Conservation (phyloP, 2,113 vertebrate genomes). For the Dasypus novemcinctus region DNA sequence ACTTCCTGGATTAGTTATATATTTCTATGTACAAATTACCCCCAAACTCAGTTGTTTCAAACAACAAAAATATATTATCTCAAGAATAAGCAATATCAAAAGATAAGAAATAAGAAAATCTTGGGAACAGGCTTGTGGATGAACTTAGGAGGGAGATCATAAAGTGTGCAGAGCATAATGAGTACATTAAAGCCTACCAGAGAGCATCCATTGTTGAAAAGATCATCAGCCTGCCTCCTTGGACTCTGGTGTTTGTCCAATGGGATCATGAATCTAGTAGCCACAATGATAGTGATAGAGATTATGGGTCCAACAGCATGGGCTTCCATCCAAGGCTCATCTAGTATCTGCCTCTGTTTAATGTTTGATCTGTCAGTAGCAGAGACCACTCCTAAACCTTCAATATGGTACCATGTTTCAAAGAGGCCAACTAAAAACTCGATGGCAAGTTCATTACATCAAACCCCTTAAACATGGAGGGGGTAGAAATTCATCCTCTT, state of each 20-base stretch:
- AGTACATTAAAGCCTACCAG: neutral
- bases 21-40: neutral
- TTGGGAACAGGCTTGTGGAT: neutral
- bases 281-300: neutral
- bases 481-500: neutral
- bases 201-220: neutral
- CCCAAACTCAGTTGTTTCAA: neutral
- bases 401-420: neutral
- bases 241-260: neutral
- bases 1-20: neutral
- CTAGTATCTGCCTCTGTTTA: neutral
- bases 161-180: neutral
- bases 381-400: neutral
- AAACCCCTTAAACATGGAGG: neutral
- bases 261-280: neutral
- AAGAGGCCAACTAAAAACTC: neutral
- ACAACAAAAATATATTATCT: neutral
- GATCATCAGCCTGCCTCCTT: neutral
- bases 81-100: neutral
- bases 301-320: neutral
- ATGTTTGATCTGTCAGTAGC: neutral
- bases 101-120: neutral
- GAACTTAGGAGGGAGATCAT: neutral
- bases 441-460: neutral
- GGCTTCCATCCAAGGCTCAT: neutral